phyloP scores from a whole-genome alignment of 2,113 vertebrate genomes.

The Rhadina sibilatrix region DNA sequence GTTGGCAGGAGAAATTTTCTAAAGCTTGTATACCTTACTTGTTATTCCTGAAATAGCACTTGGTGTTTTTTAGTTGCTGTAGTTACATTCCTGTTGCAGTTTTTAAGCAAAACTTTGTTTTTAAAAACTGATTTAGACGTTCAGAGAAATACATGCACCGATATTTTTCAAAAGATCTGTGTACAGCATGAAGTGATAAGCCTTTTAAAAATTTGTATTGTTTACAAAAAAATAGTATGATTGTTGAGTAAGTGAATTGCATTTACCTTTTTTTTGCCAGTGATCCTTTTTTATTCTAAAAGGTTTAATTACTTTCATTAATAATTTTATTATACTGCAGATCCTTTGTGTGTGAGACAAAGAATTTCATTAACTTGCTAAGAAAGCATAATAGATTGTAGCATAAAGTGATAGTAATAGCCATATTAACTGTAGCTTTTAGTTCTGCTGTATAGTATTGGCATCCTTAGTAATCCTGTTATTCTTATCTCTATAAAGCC shows the following conservation, averaged over 20 bases:
- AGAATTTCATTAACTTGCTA: constrained; percentile 21
- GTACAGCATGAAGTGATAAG: constrained; percentile 26
- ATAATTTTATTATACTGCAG: constrained; percentile 10
- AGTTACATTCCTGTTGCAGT: not conserved
- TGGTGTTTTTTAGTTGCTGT: not conserved
- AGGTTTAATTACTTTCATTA: constrained; percentile 46
- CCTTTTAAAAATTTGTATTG: not conserved
- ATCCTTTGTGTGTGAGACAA: constrained; percentile 25
- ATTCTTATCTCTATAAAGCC: constrained; percentile 42
- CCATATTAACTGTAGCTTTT: constrained; percentile 45
- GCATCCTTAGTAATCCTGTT: constrained; percentile 44
- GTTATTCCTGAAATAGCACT: constrained; percentile 23
- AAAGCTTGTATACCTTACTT: constrained; percentile 16
- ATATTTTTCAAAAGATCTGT: constrained; percentile 13
- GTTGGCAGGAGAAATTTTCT: not conserved
- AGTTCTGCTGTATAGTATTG: constrained; percentile 31
- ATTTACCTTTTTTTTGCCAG: constrained; percentile 2
- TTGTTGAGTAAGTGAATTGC: constrained; percentile 32
- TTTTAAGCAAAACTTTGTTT: not conserved
- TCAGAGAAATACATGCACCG: constrained; percentile 22
- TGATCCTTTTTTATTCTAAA: constrained; percentile 33
- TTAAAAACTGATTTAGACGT: not conserved
- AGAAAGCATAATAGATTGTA: constrained; percentile 19
- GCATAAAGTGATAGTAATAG: constrained; percentile 49
- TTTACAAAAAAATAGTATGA: constrained; percentile 37